Conservation (phyloP, 1,140 invertebrate species). For the Linepithema humile region DNA sequence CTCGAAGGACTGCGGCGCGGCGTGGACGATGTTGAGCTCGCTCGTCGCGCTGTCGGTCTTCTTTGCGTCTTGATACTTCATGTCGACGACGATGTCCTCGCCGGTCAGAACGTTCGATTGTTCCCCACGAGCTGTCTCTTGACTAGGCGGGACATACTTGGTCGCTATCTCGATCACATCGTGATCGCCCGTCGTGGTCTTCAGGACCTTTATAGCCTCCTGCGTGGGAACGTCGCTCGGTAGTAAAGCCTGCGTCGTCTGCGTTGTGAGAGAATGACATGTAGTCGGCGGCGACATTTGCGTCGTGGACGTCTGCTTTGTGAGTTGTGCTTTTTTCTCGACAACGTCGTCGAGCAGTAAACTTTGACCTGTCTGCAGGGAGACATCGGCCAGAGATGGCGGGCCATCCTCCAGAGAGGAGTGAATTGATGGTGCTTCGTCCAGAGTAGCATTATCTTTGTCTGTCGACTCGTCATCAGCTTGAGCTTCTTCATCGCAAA, state of each 20-base stretch:
- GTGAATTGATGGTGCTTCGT: slow-evolving; percentile 78
- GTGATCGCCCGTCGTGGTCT: slow-evolving; percentile 88
- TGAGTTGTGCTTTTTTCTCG: slow-evolving; percentile 73
- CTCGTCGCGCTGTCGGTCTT: slow-evolving; percentile 84
- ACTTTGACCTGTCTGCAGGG: slow-evolving; percentile 81
- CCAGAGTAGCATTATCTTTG: slow-evolving; percentile 77
- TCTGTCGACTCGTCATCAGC: slow-evolving; percentile 68
- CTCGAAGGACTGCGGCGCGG: slow-evolving; percentile 90
- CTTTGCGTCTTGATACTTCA: slow-evolving; percentile 87
- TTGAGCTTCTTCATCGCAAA: slow-evolving; percentile 70
- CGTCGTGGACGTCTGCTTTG: slow-evolving; percentile 79
- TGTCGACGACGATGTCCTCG: slow-evolving; percentile 89
- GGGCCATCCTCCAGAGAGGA: slow-evolving; percentile 74
- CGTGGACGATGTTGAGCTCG: slow-evolving; percentile 88
- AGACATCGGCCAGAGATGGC: slow-evolving; percentile 80
- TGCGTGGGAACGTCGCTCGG: slow-evolving; percentile 67
- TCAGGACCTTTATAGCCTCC: slow-evolving; percentile 89
- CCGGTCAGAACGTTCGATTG: slow-evolving; percentile 47
- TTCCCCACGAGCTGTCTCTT: slow-evolving; percentile 74
- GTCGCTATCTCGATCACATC: slow-evolving; percentile 92
- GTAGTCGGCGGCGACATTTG: slow-evolving; percentile 66
- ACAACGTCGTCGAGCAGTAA: slow-evolving; percentile 73
- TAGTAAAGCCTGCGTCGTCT: slow-evolving; percentile 38
- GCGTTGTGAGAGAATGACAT: slow-evolving; percentile 73
- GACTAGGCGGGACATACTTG: slow-evolving; percentile 83